These are phyloP conservation scores for Eupithecia subfuscata DNA, from an alignment of 2,888 invertebrate species.

Conservation along the genomic window DNA sequence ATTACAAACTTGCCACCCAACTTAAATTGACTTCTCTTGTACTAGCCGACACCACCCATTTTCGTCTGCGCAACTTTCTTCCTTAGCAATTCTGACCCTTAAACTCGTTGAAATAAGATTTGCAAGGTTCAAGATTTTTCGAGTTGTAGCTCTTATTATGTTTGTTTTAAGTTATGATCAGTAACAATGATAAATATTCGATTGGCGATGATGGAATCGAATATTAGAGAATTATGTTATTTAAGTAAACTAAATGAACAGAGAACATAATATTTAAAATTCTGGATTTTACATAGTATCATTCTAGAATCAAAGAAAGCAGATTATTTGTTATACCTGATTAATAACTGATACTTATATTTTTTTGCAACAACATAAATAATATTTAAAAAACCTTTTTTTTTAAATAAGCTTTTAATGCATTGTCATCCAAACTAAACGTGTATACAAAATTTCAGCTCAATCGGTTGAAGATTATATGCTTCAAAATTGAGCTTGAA, in stretches of 20 bases:
- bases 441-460: too few relatives aligned
- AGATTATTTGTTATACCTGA: too few relatives aligned
- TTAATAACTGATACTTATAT: too few relatives aligned
- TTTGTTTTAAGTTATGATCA: slow-evolving; percentile 14
- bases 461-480: too few relatives aligned
- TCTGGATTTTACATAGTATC: too few relatives aligned
- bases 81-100: slow-evolving; percentile 7
- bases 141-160: slow-evolving; percentile 6
- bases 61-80: slow-evolving; percentile 5
- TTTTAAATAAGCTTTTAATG: too few relatives aligned
- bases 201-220: slow-evolving; percentile 20
- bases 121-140: neutral
- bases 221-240: neutral
- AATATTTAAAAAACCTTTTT: too few relatives aligned
- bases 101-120: neutral
- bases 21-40: slow-evolving; percentile 65
- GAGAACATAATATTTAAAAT: too few relatives aligned
- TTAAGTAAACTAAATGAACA: neutral
- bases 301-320: too few relatives aligned
- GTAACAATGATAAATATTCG: slow-evolving; percentile 27
- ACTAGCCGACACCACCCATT: slow-evolving; percentile 39
- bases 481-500: too few relatives aligned
- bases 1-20: slow-evolving; percentile 58
- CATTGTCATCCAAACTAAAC: too few relatives aligned
- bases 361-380: too few relatives aligned